Evolutionary conservation across 2,113 vertebrate species (phyloP).

Genomic region (Carassius auratus): DNA sequence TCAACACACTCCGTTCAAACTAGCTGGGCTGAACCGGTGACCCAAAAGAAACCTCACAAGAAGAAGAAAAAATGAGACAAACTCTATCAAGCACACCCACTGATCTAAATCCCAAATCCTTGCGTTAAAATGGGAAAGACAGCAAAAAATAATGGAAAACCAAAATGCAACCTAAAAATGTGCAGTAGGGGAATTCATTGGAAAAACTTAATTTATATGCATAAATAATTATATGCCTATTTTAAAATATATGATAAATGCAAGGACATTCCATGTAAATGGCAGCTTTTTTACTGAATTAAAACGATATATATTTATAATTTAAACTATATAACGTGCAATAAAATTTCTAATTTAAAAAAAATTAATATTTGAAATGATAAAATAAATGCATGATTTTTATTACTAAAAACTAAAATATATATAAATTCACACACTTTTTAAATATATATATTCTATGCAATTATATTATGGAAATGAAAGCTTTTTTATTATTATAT

Average conservation of each 20-base stretch:
- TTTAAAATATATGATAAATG: too few relatives aligned
- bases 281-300: neutral
- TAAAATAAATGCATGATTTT: too few relatives aligned
- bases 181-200: neutral
- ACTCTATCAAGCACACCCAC: neutral
- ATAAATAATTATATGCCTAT: too few relatives aligned
- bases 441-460: too few relatives aligned
- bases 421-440: too few relatives aligned
- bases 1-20: neutral
- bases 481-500: too few relatives aligned
- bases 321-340: too few relatives aligned
- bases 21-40: slow-evolving; percentile 8
- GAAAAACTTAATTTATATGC: neutral
- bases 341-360: too few relatives aligned
- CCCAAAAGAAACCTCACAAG: slow-evolving; percentile 2
- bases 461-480: too few relatives aligned
- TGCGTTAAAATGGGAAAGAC: neutral
- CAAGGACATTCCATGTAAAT: neutral
- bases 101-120: neutral
- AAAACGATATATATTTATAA: neutral
- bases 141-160: neutral
- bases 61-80: neutral
- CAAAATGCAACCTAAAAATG: neutral
- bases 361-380: too few relatives aligned
- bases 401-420: too few relatives aligned